These are phyloP conservation scores for Pangasius sanitwongsei DNA, from an alignment of 2,797 vertebrate species.

Conservation along the genomic window DNA sequence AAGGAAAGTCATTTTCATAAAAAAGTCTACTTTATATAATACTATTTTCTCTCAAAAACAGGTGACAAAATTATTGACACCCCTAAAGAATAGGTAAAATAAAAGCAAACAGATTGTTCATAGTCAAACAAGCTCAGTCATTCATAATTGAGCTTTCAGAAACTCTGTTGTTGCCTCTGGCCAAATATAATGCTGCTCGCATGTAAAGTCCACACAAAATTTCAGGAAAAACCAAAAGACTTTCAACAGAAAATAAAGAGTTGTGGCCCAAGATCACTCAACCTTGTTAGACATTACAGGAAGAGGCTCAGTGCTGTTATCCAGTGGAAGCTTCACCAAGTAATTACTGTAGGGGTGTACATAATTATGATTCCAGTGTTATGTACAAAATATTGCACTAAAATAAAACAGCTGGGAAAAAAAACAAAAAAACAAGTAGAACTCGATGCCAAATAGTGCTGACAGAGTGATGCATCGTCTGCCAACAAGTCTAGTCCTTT, in stretches of 20 bases:
- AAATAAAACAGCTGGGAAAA: not conserved
- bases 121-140: not conserved
- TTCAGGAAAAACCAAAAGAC: not conserved
- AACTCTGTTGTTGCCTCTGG: not conserved
- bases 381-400: not conserved
- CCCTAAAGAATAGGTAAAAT: not conserved
- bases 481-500: no score
- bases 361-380: not conserved
- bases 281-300: not conserved
- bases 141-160: not conserved
- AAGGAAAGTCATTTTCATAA: not conserved
- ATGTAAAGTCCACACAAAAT: not conserved
- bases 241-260: not conserved
- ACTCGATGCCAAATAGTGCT: not conserved
- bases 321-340: not conserved
- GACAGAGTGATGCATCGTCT: not conserved
- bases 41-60: not conserved
- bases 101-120: not conserved
- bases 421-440: not conserved
- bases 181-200: not conserved
- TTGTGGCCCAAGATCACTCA: not conserved
- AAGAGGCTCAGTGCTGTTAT: not conserved
- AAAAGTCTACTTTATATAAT: not conserved
- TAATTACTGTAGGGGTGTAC: not conserved
- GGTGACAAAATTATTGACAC: not conserved